phyloP scores from a whole-genome alignment of 2,888 invertebrate species.

The Poecilus cupreus region DNA sequence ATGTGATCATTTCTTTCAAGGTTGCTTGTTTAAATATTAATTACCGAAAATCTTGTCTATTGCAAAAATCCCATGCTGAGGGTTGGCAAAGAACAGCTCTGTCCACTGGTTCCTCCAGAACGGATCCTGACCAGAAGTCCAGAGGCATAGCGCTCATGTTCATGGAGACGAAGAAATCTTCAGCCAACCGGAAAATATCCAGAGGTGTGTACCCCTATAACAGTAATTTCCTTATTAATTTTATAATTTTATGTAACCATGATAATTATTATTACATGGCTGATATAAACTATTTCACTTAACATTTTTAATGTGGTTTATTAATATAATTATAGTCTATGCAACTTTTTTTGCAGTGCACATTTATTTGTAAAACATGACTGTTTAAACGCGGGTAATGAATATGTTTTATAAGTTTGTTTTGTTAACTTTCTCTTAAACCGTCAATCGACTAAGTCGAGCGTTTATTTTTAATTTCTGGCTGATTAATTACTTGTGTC shows the following conservation, averaged over 20 bases:
- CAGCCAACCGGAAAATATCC: conserved; percentile 89
- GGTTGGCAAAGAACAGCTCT: conserved; percentile 90
- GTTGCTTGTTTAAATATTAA: not conserved
- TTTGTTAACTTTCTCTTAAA: conserved; percentile 17
- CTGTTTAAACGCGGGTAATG: not conserved
- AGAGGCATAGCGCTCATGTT: conserved; percentile 91
- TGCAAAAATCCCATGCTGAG: conserved; percentile 96
- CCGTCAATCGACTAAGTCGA: not conserved
- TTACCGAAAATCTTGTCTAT: conserved; percentile 89
- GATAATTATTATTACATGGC: not conserved
- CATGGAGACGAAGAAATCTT: conserved; percentile 93
- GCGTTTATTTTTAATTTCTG: not conserved
- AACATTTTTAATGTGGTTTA: conserved; percentile 1
- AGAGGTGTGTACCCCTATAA: conserved; percentile 87
- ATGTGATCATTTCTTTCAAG: not conserved
- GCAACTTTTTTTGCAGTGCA: not conserved
- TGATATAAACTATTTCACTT: not conserved
- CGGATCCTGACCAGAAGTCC: conserved; percentile 91
- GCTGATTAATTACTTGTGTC: not conserved
- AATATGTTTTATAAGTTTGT: conserved; percentile 16
- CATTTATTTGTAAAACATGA: not conserved
- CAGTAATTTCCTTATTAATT: not conserved
- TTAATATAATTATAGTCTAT: not conserved
- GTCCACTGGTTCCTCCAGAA: conserved; percentile 87
- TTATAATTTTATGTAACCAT: not conserved